Conservation (phyloP, 2,113 vertebrate genomes). For the Daubentonia madagascariensis region DNA sequence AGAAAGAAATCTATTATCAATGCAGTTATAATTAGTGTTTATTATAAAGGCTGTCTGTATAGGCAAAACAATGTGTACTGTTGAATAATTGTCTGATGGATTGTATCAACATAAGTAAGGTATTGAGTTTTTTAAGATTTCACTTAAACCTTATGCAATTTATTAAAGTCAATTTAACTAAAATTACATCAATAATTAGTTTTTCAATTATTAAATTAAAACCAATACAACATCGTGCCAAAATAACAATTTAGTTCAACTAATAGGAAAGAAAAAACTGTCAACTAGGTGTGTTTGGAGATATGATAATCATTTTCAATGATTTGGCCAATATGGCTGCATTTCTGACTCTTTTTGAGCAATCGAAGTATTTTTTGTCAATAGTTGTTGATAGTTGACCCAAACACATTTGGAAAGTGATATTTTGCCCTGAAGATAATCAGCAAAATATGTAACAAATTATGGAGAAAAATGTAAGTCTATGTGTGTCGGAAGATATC, state of each 20-base stretch:
- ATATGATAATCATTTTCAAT: not conserved
- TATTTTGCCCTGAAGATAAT: not conserved
- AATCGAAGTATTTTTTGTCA: not conserved
- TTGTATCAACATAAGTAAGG: not conserved
- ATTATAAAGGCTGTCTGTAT: not conserved
- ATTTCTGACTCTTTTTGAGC: not conserved
- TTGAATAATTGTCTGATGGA: not conserved
- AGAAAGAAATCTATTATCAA: constrained; percentile 39
- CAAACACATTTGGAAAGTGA: not conserved
- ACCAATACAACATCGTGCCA: not conserved
- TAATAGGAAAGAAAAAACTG: not conserved
- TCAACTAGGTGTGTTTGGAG: not conserved
- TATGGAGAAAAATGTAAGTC: not conserved
- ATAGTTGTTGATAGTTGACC: not conserved
- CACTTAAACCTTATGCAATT: not conserved
- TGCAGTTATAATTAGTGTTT: not conserved
- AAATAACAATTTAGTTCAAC: not conserved
- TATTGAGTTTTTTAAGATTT: not conserved
- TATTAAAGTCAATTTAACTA: not conserved
- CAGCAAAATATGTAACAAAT: not conserved
- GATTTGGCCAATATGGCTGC: not conserved
- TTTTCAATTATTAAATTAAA: constrained; percentile 12
- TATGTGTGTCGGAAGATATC: not conserved
- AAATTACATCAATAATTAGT: not conserved
- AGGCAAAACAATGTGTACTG: not conserved